Base-by-base conservation (phyloP, 2,113 vertebrate genomes). In the Pica pica region DNA sequence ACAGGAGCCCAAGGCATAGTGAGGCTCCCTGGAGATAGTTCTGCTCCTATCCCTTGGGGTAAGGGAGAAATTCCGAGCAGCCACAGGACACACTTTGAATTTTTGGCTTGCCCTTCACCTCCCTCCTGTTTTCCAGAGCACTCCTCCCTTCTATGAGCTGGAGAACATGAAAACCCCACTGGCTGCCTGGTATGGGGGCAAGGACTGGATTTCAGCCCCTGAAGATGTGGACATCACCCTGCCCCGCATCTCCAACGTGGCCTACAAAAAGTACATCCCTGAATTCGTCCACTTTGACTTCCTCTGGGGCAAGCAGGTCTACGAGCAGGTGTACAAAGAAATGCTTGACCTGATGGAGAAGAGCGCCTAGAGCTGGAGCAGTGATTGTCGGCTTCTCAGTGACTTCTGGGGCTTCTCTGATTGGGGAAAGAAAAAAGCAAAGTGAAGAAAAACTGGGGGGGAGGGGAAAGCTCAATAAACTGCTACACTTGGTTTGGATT, bases 201-300 rank as follows among this genome's bases (percentile, higher is more conserved):
- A 83, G n/a, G 98, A 98, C 91, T 98, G 98, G 97, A 89, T 98
- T 60, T 98, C 98, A 37, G 94, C 61, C 47, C 97, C 96, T 2
- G 93, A 98, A 11, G 98, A 98, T 0, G 93, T 96, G 22, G 83
- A 96, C 42, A 16, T 91, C 13, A 95, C 98, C 11, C 96, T 98
- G 65, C 63, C 87, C 3, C 95, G 90, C 11, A 75, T 98, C 80
- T 94, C 96, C 81, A 98, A 98, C 2, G 8, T 98, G 60, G 93
- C 87, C 16, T 98, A 98, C 92, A 93, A 95, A 16, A 98, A 98
- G 59, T 92, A 96, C 70, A 97, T 98, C 67, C 97, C 98, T 0
- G 97, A 98, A 13, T 98, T 98, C 8, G 92, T 94, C n/a, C 98
- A 98, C 10, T 97, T 97, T 5, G 98, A 98, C 70, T 98, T 98